Percentiles rank a stretch among this genome's conserved stretches.
These are phyloP conservation scores for Peromyscus polionotus DNA, from an alignment of 2,113 vertebrate genomes.

Conservation along the genomic window DNA sequence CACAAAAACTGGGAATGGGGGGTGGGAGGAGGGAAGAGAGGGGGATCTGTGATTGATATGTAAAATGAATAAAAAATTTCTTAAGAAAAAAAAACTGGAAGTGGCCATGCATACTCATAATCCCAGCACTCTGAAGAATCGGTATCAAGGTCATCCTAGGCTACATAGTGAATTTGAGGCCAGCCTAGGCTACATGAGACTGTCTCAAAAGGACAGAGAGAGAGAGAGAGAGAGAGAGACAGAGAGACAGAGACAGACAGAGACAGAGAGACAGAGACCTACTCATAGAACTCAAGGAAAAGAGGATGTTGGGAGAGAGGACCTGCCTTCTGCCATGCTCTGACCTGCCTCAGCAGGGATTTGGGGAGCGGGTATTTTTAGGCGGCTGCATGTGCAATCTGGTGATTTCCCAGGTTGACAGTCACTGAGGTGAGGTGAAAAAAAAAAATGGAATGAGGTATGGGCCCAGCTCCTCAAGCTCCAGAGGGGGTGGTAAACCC, in stretches of 20 bases:
- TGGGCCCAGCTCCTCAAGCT: not conserved
- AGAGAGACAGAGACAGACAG: not conserved
- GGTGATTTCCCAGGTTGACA: not conserved
- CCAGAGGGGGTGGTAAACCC: fast-evolving
- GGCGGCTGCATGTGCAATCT: not conserved
- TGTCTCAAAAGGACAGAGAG: not conserved
- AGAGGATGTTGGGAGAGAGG: not conserved
- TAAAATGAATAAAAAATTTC: too few species aligned
- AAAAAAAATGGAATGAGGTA: too few species aligned
- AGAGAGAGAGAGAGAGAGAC: not conserved
- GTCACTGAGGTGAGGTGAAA: not conserved
- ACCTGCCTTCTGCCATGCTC: not conserved
- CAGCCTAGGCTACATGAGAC: not conserved
- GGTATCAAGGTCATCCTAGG: not conserved
- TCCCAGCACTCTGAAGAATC: not conserved
- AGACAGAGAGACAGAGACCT: not conserved
- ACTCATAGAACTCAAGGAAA: slow-evolving; percentile 17
- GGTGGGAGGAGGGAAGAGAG: too few species aligned
- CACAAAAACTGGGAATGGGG: too few species aligned
- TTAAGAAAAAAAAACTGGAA: too few species aligned
- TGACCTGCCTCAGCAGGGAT: not conserved
- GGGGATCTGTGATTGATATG: too few species aligned
- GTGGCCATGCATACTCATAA: not conserved
- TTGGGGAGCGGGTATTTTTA: not conserved
- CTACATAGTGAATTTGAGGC: not conserved